Conservation (phyloP, 2,797 vertebrate genomes). For the Hippocampus kuda region DNA sequence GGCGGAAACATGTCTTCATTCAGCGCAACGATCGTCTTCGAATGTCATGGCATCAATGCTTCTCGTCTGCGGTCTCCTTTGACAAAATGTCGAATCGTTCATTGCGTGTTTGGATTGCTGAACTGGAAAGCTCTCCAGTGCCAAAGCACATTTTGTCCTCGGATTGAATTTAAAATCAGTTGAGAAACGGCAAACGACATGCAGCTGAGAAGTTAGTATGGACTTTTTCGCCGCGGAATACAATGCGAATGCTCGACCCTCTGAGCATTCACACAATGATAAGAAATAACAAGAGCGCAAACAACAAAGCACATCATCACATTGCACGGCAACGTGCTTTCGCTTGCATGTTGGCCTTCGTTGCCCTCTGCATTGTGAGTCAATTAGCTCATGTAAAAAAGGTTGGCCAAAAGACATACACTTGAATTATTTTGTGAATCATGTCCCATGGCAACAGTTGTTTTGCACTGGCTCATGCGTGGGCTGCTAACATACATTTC, state of each 20-base stretch:
- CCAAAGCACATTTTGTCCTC: not conserved
- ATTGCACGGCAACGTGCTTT: slow-evolving; percentile 24
- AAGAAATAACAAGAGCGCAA: not conserved
- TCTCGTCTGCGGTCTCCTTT: not conserved
- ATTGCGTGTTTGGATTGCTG: not conserved
- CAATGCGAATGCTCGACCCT: not conserved
- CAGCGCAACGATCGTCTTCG: not conserved
- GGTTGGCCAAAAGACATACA: slow-evolving; percentile 33
- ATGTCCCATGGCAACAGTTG: slow-evolving; percentile 54
- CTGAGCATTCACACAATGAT: not conserved
- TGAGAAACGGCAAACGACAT: not conserved
- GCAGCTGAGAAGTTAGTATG: not conserved
- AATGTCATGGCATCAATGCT: not conserved
- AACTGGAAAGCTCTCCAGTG: not conserved
- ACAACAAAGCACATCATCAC: slow-evolving; percentile 16
- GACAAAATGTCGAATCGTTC: not conserved
- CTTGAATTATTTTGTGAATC: slow-evolving; percentile 44
- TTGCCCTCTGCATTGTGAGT: slow-evolving; percentile 22
- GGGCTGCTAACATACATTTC: slow-evolving; percentile 40
- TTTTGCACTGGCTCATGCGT: slow-evolving; percentile 47
- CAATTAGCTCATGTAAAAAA: slow-evolving; percentile 43
- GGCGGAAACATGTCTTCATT: not conserved
- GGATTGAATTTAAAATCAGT: not conserved
- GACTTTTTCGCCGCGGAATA: not conserved
- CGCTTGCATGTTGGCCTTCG: slow-evolving; percentile 17